Evolutionary conservation across 2,797 vertebrate species (phyloP).

Genomic region (Chrysocyon brachyurus): DNA sequence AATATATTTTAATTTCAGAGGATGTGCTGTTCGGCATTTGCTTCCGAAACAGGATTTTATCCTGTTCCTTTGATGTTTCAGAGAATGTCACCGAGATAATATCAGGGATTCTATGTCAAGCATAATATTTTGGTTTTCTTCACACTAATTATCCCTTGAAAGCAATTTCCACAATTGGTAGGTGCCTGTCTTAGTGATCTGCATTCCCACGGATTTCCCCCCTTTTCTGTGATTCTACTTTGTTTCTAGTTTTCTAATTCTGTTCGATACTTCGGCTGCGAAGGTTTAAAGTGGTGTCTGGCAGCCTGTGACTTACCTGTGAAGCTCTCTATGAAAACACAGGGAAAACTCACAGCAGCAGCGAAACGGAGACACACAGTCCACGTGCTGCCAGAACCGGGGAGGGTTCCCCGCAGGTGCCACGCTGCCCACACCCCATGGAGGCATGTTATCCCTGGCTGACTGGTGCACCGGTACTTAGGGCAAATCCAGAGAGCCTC

Average conservation of each 20-base stretch:
- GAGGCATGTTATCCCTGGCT: rapidly evolving
- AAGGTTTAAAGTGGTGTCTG: neutral
- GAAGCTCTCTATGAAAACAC: neutral
- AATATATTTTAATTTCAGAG: constrained; percentile 43
- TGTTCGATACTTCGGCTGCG: neutral
- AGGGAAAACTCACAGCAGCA: rapidly evolving
- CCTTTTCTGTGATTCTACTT: neutral
- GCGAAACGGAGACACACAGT: neutral
- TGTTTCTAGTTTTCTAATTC: neutral
- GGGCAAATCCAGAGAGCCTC: too few relatives aligned
- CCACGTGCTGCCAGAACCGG: rapidly evolving
- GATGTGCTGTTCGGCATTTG: neutral
- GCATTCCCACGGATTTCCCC: rapidly evolving
- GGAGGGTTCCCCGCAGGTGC: rapidly evolving
- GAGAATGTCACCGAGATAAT: constrained; percentile 49
- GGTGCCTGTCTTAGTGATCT: neutral
- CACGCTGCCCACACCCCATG: too few relatives aligned
- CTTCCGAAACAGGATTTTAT: constrained; percentile 39
- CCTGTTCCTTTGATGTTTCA: constrained; percentile 9
- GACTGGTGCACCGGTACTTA: rapidly evolving
- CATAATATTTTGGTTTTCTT: constrained; percentile 1
- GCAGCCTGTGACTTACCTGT: neutral
- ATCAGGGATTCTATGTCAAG: neutral
- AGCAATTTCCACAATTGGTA: neutral
- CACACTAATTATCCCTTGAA: neutral